Evolutionary conservation across 1,140 invertebrate genomes (phyloP), one percentile per base, ranked within the genome.

Genomic region (Trachelipus rathkii): DNA sequence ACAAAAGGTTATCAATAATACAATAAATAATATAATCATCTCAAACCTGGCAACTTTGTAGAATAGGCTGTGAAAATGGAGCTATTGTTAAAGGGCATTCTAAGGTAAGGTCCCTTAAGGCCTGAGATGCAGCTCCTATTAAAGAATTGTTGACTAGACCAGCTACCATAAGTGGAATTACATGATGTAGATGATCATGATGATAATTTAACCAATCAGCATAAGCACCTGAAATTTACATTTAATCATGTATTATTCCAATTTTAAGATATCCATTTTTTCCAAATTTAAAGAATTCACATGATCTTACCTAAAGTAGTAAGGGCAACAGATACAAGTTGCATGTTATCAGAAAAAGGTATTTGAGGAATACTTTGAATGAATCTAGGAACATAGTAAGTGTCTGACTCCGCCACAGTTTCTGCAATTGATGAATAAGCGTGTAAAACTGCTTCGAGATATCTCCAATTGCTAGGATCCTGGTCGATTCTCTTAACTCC

Each of bases 201-300:
- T 81, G 79, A 50, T 78, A 81, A 71, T 81, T 81, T 69, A 81
- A 70, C 79, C 79, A 81, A 67, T 81, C 79, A 43, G 77, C 79
- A 72, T 81, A 81, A 6, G 77, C 79, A 15, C 78, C 78, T 79
- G 43, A 53, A 24, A 71, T n/a, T 13, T 4, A 9, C 43, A 71
- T 24, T 21, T 19, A 15, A 71, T 24, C 69, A 71, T 24, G 13
- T 15, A 23, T 71, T 71, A 15, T 2, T 15, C 1, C 2, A 60
- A 19, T 3, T 15, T 15, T 60, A 60, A 60, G 50, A 15, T 4
- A 8, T 60, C 50, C 19, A 4, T 4, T 60, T 60, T 60, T 60
- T 60, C 8, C 50, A 19, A 1, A 60, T 15, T 19, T 4, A 60
- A 60, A 60, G 8, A 60, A 13, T 60, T 60, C 19, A 60, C 50